Base-by-base conservation (phyloP, 2,888 invertebrate species). In the Drosophila setosimentum region DNA sequence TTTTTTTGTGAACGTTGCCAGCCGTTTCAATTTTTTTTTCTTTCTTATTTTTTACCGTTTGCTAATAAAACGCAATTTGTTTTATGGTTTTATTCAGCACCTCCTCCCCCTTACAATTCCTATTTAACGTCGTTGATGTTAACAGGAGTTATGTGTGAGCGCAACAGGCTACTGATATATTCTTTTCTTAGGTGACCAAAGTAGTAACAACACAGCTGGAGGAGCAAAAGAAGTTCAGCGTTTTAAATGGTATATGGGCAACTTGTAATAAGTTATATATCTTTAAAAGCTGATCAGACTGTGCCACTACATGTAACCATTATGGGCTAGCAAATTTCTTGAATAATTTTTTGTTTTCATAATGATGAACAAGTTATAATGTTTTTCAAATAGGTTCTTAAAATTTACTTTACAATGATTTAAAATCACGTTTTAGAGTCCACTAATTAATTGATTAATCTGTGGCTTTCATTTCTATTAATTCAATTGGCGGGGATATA, bases 51-150 rank as follows among this genome's bases (percentile, higher is more conserved):
- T 54, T 55, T 68, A 72, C 75, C 73, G 68, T 61, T 78, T 65
- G 67, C 83, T 85, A 87, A 85, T 85, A 89, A 85, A 89, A 89
- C 76, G 80, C 86, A 87, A 89, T 89, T 89, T 89, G 80, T 76
- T 85, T 81, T 81, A 64, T 83, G 59, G 66, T 68, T 61, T 51
- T 59, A 60, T 57, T 59, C 57, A 64, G 40, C 65, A 53, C 55
- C 24, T 42, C 24, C 30, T 16, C 18, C 42, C 24, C 42, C 35
- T 1, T 21, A 1, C 6, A 6, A 0, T 21, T 40, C 10, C 13
- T 21, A 24, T 24, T 24, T 16, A 1, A 10, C 10, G 40, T 10
- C n/a, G 10, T 10, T n/a, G 40, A 10, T 40, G 40, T 50, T n/a
- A 37, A 8, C 24, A 7, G 5, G 0, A 21, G 29, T 40, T 40